Evolutionary conservation across 2,113 vertebrate species (phyloP), one percentile per base, ranked within the genome.

Genomic region (Cynoglossus semilaevis): DNA sequence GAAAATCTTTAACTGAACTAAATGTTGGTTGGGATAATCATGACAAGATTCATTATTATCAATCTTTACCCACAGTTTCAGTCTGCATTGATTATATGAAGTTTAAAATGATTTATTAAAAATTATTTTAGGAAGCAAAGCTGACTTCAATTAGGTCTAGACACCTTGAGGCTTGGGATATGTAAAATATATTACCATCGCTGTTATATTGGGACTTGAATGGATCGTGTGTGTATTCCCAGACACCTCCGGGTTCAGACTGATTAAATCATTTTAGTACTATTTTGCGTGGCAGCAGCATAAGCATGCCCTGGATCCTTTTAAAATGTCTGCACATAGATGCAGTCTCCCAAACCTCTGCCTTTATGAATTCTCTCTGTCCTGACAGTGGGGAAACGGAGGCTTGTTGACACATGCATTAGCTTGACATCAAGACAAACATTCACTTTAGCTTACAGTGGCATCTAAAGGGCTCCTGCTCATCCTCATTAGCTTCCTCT

Each of bases 181-280:
- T 53, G 71, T 78, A 65, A 71, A 76, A 84, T 66, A 68, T 67
- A 80, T 74, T 72, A 73, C 52, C 34, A 68, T 69, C 76, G 15
- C n/a, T 67, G 51, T 77, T 73, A 58, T 52, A 71, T 35, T 34
- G 29, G 37, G 57, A 63, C 51, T 58, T 63, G 71, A 73, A 76
- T 29, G 67, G 58, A 72, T 29, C 3, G 65, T 11, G 61, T 75
- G 76, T 80, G 66, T 73, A 75, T 72, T 72, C 59, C 17, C 37
- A 1, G 17, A 42, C 63, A 48, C 77, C 61, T 37, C 18, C 1
- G 74, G 80, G 69, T 64, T 45, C 66, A 83, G 68, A 71, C 80
- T 85, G 68, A 80, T 85, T 83, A 81, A 81, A 83, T 83, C 61
- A 76, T 76, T 81, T 83, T 80, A 83, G 62, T 44, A 62, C 46